A percentile compares a stretch with the other conserved stretches of the same genome.
Evolutionary conservation across 1,140 invertebrate species (phyloP).

Genomic region (Lordiphosa collinella): DNA sequence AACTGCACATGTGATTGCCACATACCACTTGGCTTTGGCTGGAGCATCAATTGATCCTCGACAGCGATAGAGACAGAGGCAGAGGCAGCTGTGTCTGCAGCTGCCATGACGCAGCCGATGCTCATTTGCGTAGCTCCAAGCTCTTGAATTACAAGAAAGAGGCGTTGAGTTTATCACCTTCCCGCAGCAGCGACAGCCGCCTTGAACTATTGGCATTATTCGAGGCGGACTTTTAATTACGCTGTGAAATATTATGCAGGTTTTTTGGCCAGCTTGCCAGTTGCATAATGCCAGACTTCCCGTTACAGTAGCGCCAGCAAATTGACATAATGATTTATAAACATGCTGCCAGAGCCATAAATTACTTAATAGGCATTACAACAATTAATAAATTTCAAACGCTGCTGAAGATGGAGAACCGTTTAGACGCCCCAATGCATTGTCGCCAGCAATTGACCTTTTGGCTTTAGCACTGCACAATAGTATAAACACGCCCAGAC

Average conservation of each 20-base stretch:
- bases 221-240: constrained; percentile 58
- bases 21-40: constrained; percentile 26
- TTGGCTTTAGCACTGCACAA: constrained; percentile 16
- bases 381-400: constrained; percentile 32
- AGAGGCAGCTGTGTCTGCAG: constrained; percentile 37
- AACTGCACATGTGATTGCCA: constrained; percentile 48
- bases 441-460: constrained; percentile 60
- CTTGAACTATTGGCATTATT: constrained; percentile 65
- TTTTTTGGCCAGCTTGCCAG: constrained; percentile 25
- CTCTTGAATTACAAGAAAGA: constrained; percentile 12
- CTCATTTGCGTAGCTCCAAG: constrained; percentile 23
- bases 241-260: constrained; percentile 22
- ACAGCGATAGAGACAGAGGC: constrained; percentile 15
- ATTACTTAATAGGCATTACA: constrained; percentile 48
- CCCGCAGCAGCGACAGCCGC: constrained; percentile 12
- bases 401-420: not conserved
- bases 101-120: constrained; percentile 33
- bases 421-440: not conserved
- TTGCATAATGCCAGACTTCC: constrained; percentile 47
- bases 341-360: constrained; percentile 35
- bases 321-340: constrained; percentile 67
- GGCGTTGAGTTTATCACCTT: constrained; percentile 36
- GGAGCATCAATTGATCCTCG: constrained; percentile 42
- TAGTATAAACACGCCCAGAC: constrained; percentile 11
- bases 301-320: constrained; percentile 56